Base-by-base conservation (phyloP, 1,140 invertebrate genomes). In the Polypedilum vanderplanki region DNA sequence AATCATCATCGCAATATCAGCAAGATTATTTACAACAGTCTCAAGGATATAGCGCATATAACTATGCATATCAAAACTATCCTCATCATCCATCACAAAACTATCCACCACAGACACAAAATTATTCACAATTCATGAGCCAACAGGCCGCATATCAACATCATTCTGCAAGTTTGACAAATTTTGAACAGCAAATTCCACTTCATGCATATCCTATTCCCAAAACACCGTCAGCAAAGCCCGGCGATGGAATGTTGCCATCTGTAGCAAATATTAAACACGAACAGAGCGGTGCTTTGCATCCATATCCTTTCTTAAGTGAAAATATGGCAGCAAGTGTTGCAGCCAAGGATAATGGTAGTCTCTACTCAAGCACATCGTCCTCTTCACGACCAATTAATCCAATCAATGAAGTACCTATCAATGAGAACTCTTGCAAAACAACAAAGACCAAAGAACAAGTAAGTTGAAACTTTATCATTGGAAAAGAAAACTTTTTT, bases 281-380 rank as follows among this genome's bases (percentile, higher is more conserved):
- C 8, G 46, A 57, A 57, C 46, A 57, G n/a, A n/a, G 12, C 10
- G 15, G 15, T 15, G 12, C 46, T 15, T 10, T 78, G 78, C 1
- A 80, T 81, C 79, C 77, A 0, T 88, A 88, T 78, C 78, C 87
- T 64, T 92, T 87, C 79, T 81, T 86, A 46, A 90, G 89, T 1
- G 90, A 91, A n/a, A 57, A 57, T 57, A 57, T 57, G 46, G 46
- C 46, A 57, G 46, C 46, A 57, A 15, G 9, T 1, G 46, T n/a
- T 57, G 78, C 81, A 1, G 74, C 78, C 15, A 57, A 57, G 46
- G 46, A 57, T 57, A 57, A 57, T 57, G 12, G 46, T 3, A 15
- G 46, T 57, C 24, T 33, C 24, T 33, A 57, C 15, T 57, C 12
- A n/a, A 15, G 9, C 12, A n/a, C 46, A 57, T 57, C n/a, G n/a